Percentiles rank a stretch among this genome's conserved stretches.
Evolutionary conservation across 2,888 invertebrate species (phyloP).

Genomic region (Trachelus stipa): DNA sequence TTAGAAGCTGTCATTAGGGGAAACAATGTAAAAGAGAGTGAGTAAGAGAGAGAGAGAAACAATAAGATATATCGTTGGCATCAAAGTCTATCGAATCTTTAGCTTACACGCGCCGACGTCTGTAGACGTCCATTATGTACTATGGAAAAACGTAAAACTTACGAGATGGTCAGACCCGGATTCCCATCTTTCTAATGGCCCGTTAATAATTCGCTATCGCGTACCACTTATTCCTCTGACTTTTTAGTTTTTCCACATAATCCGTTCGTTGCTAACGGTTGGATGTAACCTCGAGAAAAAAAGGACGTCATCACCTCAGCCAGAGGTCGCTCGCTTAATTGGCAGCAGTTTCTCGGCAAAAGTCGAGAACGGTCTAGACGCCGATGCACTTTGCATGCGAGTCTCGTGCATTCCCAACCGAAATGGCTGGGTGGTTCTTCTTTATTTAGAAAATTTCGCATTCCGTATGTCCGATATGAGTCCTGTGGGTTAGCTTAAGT

Average conservation of each 20-base stretch:
- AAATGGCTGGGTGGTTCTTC: slow-evolving; percentile 37
- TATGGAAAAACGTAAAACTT: neutral
- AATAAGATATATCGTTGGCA: neutral
- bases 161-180: neutral
- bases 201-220: neutral
- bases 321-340: neutral
- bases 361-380: slow-evolving; percentile 4
- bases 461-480: slow-evolving; percentile 39
- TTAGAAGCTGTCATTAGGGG: neutral
- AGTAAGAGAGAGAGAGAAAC: neutral
- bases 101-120: neutral
- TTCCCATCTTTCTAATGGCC: neutral
- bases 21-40: neutral
- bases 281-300: neutral
- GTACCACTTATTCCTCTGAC: neutral
- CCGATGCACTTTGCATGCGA: slow-evolving; percentile 46
- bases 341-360: neutral
- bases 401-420: slow-evolving; percentile 40
- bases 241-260: neutral
- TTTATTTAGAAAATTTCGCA: slow-evolving; percentile 59
- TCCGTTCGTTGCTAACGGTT: neutral
- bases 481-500: slow-evolving; percentile 1
- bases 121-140: neutral
- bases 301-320: neutral
- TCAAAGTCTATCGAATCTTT: neutral